phyloP scores from a whole-genome alignment of 2,797 vertebrate species.

The Brachymystax lenok region DNA sequence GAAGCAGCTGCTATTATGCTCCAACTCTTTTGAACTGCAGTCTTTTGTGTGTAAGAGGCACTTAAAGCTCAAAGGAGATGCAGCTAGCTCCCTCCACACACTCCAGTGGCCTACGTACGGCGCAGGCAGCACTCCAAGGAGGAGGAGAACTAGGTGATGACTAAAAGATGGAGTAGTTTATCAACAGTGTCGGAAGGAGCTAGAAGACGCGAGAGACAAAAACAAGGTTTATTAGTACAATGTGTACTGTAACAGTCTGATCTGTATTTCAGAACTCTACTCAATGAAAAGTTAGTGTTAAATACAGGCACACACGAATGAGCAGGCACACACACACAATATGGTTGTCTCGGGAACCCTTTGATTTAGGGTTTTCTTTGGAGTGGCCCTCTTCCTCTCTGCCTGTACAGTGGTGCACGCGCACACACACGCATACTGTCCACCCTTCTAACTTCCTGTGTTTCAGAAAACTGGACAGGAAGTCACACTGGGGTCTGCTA shows the following conservation, averaged over 20 bases:
- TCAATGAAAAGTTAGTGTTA: not conserved
- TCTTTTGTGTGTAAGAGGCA: constrained; percentile 53
- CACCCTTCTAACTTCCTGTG: constrained; percentile 50
- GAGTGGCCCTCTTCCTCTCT: constrained; percentile 23
- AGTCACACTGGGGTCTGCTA: constrained; percentile 45
- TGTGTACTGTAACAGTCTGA: not conserved
- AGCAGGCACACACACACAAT: not conserved
- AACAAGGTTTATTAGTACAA: not conserved
- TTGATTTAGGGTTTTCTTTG: constrained; percentile 12
- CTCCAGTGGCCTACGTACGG: not conserved
- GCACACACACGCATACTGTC: constrained; percentile 18
- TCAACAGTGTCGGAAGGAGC: not conserved
- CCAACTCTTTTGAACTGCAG: constrained; percentile 58
- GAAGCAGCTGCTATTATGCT: constrained; percentile 8
- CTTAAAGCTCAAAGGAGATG: constrained; percentile 60
- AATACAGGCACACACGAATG: not conserved
- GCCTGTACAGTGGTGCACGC: not conserved
- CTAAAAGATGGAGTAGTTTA: not conserved
- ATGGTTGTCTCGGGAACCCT: not conserved
- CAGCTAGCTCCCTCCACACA: constrained; percentile 3
- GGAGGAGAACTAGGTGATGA: not conserved
- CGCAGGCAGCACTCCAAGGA: not conserved
- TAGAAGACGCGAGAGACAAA: not conserved
- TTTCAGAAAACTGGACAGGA: constrained; percentile 65
- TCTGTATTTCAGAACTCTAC: not conserved